Conservation (phyloP, 2,797 vertebrate genomes). For the Jordanella pulchra region DNA sequence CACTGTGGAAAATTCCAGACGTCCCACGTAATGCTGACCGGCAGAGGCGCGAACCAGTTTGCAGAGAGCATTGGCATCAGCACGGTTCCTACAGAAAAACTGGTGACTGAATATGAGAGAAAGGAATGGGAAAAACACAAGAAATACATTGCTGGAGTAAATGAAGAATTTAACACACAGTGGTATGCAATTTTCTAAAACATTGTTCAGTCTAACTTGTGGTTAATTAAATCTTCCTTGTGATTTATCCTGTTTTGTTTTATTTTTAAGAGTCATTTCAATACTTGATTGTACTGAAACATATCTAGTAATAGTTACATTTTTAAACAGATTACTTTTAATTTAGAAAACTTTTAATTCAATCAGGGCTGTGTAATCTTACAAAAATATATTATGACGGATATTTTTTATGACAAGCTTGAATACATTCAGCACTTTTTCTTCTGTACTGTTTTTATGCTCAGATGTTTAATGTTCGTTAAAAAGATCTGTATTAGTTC, state of each 20-base stretch:
- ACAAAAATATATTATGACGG: background rate
- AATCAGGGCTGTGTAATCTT: background rate
- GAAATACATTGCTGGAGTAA: slow-evolving; percentile 68
- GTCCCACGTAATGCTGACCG: slow-evolving; percentile 75
- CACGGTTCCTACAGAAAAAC: slow-evolving; percentile 58
- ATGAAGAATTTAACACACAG: slow-evolving; percentile 71
- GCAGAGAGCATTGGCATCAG: slow-evolving; percentile 74
- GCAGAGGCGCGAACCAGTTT: slow-evolving; percentile 79
- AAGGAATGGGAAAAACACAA: slow-evolving; percentile 76
- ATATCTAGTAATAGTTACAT: background rate
- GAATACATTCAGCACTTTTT: background rate
- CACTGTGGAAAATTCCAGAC: slow-evolving; percentile 66
- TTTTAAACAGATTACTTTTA: background rate
- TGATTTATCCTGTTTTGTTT: background rate
- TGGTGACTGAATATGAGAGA: slow-evolving; percentile 76
- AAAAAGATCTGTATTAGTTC: background rate
- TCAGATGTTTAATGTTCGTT: background rate
- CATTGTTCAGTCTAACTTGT: background rate
- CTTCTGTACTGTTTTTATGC: background rate
- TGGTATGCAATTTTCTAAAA: slow-evolving; percentile 54
- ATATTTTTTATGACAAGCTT: background rate
- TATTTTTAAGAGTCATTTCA: background rate
- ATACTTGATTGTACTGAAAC: background rate
- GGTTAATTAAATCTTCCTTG: background rate
- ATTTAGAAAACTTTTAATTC: background rate